Evolutionary conservation across 2,113 vertebrate species (phyloP).

Genomic region (Alligator mississippiensis): DNA sequence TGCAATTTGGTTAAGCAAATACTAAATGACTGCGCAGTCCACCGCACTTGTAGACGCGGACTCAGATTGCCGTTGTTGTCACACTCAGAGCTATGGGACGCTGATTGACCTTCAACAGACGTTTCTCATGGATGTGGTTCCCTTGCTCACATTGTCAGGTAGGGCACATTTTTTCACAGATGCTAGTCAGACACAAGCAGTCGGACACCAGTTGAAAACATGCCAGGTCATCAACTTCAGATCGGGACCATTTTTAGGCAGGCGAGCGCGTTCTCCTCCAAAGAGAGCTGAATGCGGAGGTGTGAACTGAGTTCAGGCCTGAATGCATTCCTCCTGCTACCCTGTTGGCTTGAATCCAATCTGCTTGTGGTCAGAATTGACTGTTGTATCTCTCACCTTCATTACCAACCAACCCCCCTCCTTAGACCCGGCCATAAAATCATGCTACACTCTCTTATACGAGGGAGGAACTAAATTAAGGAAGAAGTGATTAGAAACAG

Average conservation of each 20-base stretch:
- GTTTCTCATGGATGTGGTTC: background rate
- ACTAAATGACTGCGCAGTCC: no score
- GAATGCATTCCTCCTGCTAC: conserved; percentile 4
- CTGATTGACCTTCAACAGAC: background rate
- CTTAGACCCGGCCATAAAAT: conserved; percentile 30
- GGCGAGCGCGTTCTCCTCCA: background rate
- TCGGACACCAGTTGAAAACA: conserved; percentile 10
- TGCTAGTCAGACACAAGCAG: conserved; percentile 18
- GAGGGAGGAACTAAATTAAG: conserved; percentile 45
- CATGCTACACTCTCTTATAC: conserved; percentile 35
- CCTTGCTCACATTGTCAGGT: conserved; percentile 22
- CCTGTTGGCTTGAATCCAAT: background rate
- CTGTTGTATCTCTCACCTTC: conserved; percentile 9
- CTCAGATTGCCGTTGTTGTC: background rate
- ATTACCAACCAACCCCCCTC: background rate
- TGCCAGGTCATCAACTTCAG: conserved; percentile 4
- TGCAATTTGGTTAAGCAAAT: no score
- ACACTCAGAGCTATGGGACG: background rate
- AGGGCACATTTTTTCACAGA: conserved; percentile 3
- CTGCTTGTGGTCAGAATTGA: conserved; percentile 1
- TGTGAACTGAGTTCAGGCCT: conserved; percentile 20
- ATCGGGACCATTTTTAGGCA: background rate
- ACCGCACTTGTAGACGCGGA: no score
- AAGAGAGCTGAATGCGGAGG: background rate
- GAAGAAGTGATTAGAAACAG: conserved; percentile 57